Evolutionary conservation across 2,797 vertebrate species (phyloP), one percentile per base, ranked within the genome.

Genomic region (Rhinogobio ventralis): DNA sequence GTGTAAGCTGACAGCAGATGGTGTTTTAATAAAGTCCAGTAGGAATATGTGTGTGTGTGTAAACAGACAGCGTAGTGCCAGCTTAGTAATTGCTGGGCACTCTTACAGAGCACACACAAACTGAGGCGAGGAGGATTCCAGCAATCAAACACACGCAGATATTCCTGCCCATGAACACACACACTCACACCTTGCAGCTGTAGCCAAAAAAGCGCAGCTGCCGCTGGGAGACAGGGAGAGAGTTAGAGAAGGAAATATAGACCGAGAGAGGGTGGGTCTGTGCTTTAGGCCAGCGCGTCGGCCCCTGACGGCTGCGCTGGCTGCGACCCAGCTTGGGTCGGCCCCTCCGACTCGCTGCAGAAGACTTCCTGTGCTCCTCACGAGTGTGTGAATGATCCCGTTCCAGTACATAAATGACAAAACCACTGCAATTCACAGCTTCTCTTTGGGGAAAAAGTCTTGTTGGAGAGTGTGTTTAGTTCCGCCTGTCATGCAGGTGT

Each of bases 1-100:
- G 85, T 85, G 66, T 84, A 82, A 78, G 86, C 96, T 94, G 96
- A 97, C 95, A 96, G 96, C 98, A 99, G 98, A 99, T 99, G 98
- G 98, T 99, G 97, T 99, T 99, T 99, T 99, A 99, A 99, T 99
- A 99, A 99, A 98, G 98, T 99, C 98, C 98, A 97, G 97, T 98
- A 99, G 98, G 98, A 99, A 99, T 99, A 99, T 96, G 95, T 96
- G 96, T 98, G 96, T 98, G 97, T 98, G 97, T 98, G 96, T 98
- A 98, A 99, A 99, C 97, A 99, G 96, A 96, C 96, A 94, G 93
- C 93, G 68, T 92, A 96, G 97, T 99, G 98, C 98, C 98, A 99
- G 97, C 96, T 98, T 96, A 96, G 95, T 99, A 99, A 99, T 99
- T 99, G 98, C 98, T 95, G 96, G 97, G 97, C 97, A 97, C 96